phyloP scores from a whole-genome alignment of 2,888 invertebrate genomes.

The Xanthorhoe spadicearia region DNA sequence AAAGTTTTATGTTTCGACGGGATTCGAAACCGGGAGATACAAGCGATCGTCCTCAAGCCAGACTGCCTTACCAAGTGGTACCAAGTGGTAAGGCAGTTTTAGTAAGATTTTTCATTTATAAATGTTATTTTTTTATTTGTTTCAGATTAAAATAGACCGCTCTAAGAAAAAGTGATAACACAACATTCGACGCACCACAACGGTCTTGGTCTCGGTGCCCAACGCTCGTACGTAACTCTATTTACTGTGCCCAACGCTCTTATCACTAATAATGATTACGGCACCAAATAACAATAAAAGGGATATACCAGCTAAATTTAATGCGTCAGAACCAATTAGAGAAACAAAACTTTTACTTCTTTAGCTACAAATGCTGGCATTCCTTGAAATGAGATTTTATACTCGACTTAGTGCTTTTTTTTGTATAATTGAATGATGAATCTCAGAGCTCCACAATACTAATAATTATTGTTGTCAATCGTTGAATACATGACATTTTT shows the following conservation, averaged over 20 bases:
- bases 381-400: background rate
- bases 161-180: conserved; percentile 72
- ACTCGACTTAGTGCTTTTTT: background rate
- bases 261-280: background rate
- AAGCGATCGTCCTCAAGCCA: too few relatives aligned
- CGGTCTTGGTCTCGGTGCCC: conserved; percentile 47
- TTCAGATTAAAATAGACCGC: conserved; percentile 65
- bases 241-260: conserved; percentile 23
- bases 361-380: background rate
- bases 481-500: conserved; percentile 34
- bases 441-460: conserved; percentile 23
- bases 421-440: background rate
- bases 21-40: too few relatives aligned
- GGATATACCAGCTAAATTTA: background rate
- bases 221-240: conserved; percentile 39
- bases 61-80: too few relatives aligned
- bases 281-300: background rate
- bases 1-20: too few relatives aligned
- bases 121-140: too few relatives aligned
- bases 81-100: too few relatives aligned
- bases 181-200: conserved; percentile 23
- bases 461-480: conserved; percentile 20
- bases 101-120: too few relatives aligned
- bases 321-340: too few relatives aligned
- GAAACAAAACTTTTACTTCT: background rate